Evolutionary conservation across 2,888 invertebrate species (phyloP).

Genomic region (Drosophila affinis): DNA sequence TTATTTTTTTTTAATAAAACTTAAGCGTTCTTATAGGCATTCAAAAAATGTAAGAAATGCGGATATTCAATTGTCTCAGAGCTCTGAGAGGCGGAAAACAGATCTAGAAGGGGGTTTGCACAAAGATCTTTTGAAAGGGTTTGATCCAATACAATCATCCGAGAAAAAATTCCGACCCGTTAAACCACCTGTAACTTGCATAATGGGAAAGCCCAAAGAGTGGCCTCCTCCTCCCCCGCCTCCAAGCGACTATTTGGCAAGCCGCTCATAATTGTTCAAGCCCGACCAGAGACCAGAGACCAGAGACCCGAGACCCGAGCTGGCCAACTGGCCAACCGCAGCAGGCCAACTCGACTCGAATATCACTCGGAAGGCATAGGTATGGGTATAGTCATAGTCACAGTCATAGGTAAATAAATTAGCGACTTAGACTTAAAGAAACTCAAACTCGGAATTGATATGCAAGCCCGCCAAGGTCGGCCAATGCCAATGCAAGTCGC

Average conservation of each 20-base stretch:
- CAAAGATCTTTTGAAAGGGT: too few relatives aligned
- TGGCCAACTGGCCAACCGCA: conserved; percentile 33
- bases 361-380: conserved; percentile 31
- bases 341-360: conserved; percentile 24
- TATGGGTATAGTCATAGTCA: too few relatives aligned
- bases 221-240: not conserved
- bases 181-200: conserved; percentile 24
- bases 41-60: conserved; percentile 51
- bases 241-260: conserved; percentile 56
- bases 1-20: conserved; percentile 67
- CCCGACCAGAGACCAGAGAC: not conserved
- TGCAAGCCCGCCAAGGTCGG: conserved; percentile 54
- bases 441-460: conserved; percentile 25
- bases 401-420: conserved; percentile 71
- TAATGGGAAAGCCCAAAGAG: conserved; percentile 23
- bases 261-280: conserved; percentile 62
- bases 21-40: conserved; percentile 69
- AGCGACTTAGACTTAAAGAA: conserved; percentile 58
- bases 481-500: conserved; percentile 53
- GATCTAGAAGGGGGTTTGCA: too few relatives aligned
- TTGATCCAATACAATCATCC: too few relatives aligned
- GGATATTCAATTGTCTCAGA: too few relatives aligned
- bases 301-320: not conserved
- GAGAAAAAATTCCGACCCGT: not conserved
- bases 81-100: too few relatives aligned